Base-by-base conservation (phyloP, 2,113 vertebrate genomes). In the Gobio gobio region DNA sequence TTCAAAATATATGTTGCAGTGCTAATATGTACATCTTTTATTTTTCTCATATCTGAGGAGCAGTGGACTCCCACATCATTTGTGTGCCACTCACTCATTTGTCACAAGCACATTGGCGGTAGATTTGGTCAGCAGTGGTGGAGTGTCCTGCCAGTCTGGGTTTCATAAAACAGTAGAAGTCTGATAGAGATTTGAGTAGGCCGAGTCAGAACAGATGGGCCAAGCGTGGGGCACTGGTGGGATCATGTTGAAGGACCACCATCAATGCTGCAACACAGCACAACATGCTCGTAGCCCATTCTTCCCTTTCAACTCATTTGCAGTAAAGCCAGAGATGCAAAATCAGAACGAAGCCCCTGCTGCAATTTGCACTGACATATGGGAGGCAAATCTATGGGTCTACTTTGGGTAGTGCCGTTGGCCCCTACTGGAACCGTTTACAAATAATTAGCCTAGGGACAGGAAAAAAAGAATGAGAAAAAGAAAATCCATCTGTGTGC, bases 171-270 rank as follows among this genome's bases (percentile, higher is more conserved):
- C 86, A 88, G 92, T 90, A 91, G 87, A 89, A 88, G 85, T 86
- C 59, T 93, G 93, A 94, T 90, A 91, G 90, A 90, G 84, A 63
- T 90, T 90, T 87, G 82, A 84, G 90, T 87, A 91, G 90, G 92
- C 92, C 93, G 92, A 92, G 89, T 92, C 89, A 88, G 91, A 94
- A 94, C 93, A 95, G 93, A 95, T 95, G 94, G 94, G 89, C 89
- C 85, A 88, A 91, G 86, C 78, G 85, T 89, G 87, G 90, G 92
- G 89, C 89, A 92, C 92, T 91, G 90, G 78, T 88, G 89, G 83
- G 90, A 93, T 90, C 88, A 91, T 89, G 91, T 89, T 89, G 84
- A 89, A 84, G 90, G 94, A 95, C 94, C 94, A 95, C 94, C 94
- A 94, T 95, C 93, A 92, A 84, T 88, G 94, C 84, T 59, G 36